Base-by-base conservation (phyloP, 2,888 invertebrate species). In the Cephus spinipes region DNA sequence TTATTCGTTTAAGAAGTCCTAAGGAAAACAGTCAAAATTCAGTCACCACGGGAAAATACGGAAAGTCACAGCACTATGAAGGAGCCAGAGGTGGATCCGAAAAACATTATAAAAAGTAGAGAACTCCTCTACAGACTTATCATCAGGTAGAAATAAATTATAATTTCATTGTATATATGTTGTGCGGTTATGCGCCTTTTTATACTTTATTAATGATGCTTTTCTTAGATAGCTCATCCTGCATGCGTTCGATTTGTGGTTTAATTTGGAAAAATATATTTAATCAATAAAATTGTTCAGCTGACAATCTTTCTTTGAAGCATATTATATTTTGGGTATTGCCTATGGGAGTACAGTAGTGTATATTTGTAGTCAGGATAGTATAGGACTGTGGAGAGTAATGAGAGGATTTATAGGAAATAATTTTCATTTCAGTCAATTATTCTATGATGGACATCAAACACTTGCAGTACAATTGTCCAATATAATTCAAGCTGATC, bases 371-470 rank as follows among this genome's bases (percentile, higher is more conserved):
- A 55, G 4, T 9, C 9, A 55, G 15, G 23, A 55, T 55, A 9
- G 23, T 9, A 23, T 55, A 55, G 23, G 23, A 23, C 9, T 55
- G 23, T 55, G 23, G 9, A 55, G 9, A 55, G 23, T 55, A 55
- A 55, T 15, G 15, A 15, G 6, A 15, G 15, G 15, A 40, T 40
- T 40, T 40, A 40, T 55, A 55, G 23, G 23, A 23, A 55, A 23
- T 55, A 9, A 55, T 55, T 55, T 23, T 55, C 2, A 83, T 93
- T 94, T 68, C 91, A 99, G 99, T 87, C 99, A 99, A 92, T 93
- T 99, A 76, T 98, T 97, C 92, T 99, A 99, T 89, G 99, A 99
- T 94, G 99, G 99, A 0, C 96, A 98, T 91, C 98, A 98, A 90
- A 95, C 95, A n/a, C 93, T 99, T 75, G 99, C 98, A 0, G 95